A percentile compares a stretch with the other conserved stretches of the same genome.
Evolutionary conservation across 2,113 vertebrate genomes (phyloP).

Genomic region (Mesocricetus auratus): DNA sequence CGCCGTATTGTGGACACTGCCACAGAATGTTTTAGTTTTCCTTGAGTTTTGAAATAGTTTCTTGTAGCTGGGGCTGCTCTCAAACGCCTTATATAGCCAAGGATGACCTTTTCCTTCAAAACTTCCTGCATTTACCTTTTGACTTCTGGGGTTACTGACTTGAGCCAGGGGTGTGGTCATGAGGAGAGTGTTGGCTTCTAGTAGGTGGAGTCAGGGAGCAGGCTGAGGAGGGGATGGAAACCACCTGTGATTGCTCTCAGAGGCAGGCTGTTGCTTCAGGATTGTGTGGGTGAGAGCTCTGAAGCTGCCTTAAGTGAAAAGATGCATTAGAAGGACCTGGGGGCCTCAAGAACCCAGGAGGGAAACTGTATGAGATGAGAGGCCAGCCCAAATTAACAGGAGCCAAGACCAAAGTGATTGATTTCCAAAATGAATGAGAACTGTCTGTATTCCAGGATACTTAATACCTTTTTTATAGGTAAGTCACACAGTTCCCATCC

Average conservation of each 20-base stretch:
- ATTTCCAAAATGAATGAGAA: neutral
- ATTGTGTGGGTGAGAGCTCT: neutral
- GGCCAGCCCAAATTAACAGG: neutral
- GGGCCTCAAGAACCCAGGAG: neutral
- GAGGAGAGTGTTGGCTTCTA: neutral
- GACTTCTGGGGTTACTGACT: neutral
- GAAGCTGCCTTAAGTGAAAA: neutral
- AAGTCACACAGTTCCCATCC: neutral
- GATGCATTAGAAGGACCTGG: neutral
- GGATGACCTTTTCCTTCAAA: neutral
- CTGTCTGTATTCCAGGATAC: neutral
- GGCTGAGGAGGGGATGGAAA: neutral
- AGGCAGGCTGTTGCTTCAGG: neutral
- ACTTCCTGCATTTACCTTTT: neutral
- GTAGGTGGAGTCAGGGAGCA: neutral
- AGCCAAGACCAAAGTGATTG: neutral
- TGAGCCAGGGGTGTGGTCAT: neutral
- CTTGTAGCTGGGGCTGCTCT: neutral
- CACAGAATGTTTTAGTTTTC: neutral
- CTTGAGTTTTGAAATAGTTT: neutral
- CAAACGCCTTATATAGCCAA: neutral
- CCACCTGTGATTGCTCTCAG: neutral
- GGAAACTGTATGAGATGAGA: neutral
- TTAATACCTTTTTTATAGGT: neutral
- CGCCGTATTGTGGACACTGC: neutral